Percentiles rank a stretch among this genome's conserved stretches.
phyloP scores from a whole-genome alignment of 2,797 vertebrate species.

The Pipistrellus kuhlii region DNA sequence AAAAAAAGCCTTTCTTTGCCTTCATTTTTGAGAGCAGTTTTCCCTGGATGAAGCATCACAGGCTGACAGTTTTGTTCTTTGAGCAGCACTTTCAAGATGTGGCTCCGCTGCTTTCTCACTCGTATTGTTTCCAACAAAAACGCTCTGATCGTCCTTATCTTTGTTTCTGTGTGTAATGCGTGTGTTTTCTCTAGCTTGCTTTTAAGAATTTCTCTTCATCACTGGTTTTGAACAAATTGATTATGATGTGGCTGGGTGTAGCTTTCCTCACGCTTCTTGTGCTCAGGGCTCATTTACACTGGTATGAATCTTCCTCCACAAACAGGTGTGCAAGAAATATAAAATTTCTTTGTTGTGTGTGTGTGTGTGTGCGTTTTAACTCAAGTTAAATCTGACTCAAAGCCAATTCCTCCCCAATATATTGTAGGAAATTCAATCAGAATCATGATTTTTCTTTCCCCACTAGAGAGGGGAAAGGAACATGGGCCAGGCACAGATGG shows the following conservation, averaged over 20 bases:
- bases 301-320: neutral
- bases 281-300: neutral
- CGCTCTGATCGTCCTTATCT: neutral
- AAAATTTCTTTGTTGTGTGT: neutral
- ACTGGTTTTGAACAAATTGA: conserved; percentile 12
- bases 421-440: neutral
- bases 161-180: neutral
- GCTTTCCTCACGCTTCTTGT: conserved; percentile 36
- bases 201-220: conserved; percentile 41
- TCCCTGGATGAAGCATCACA: neutral
- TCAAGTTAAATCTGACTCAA: conserved; percentile 45
- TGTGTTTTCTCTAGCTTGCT: conserved; percentile 24
- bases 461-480: neutral
- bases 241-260: neutral
- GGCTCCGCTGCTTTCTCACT: neutral
- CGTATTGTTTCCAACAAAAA: neutral
- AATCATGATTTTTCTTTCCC: neutral
- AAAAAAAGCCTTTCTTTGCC: neutral
- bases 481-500: neutral
- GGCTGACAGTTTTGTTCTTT: conserved; percentile 1
- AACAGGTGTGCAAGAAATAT: conserved; percentile 24
- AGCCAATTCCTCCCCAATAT: neutral
- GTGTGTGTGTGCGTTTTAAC: neutral
- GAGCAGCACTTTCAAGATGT: neutral
- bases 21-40: conserved; percentile 17